Conservation (phyloP, 2,888 invertebrate species). For the Portevinia maculata region DNA sequence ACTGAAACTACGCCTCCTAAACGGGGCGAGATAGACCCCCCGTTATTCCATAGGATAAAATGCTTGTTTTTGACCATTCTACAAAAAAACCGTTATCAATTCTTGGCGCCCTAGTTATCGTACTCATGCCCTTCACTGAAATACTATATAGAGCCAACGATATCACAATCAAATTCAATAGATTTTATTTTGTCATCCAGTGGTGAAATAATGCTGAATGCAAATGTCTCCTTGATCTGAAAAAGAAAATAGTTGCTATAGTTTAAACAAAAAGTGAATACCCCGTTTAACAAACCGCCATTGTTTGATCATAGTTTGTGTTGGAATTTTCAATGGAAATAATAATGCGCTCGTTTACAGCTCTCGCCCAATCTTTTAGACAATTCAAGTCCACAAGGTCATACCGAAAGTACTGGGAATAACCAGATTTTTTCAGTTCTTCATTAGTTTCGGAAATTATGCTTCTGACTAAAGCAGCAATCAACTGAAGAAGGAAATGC, state of each 20-base stretch:
- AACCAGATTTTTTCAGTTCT: conserved; percentile 76
- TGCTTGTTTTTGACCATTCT: too few species aligned
- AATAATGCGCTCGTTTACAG: conserved; percentile 30
- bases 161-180: conserved; percentile 40
- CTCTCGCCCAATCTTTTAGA: conserved; percentile 42
- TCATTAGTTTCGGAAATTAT: conserved; percentile 75
- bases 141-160: conserved; percentile 7
- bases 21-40: too few species aligned
- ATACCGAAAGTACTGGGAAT: conserved; percentile 76
- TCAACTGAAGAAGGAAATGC: conserved; percentile 75
- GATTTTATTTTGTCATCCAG: conserved; percentile 51
- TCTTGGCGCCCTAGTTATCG: too few species aligned
- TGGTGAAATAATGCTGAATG: conserved; percentile 37
- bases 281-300: conserved; percentile 28
- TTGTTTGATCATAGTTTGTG: conserved; percentile 52
- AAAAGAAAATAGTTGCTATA: background rate
- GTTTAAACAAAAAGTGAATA: background rate
- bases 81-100: too few species aligned
- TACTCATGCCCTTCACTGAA: conserved; percentile 13
- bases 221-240: conserved; percentile 58
- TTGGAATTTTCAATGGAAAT: conserved; percentile 36
- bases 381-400: conserved; percentile 23
- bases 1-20: too few species aligned
- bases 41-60: too few species aligned
- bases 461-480: conserved; percentile 75